Base-by-base conservation (phyloP, 2,113 vertebrate species). In the Sapayoa aenigma region DNA sequence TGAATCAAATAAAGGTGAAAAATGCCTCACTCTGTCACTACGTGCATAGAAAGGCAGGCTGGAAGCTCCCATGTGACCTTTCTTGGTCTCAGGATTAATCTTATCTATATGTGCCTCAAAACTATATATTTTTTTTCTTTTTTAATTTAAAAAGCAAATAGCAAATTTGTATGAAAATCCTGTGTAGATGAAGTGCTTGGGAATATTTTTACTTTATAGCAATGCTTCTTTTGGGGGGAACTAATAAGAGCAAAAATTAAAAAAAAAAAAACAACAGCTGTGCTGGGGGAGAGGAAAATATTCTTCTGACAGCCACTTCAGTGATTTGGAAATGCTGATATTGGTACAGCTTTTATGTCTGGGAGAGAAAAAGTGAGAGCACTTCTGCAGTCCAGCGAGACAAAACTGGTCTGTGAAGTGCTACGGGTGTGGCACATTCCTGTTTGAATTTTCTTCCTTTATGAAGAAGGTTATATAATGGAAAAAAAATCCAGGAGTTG, bases 381-480 rank as follows among this genome's bases (percentile, higher is more conserved):
- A n/a, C 39, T 93, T 85, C n/a, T n/a, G n/a, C n/a, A n/a, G n/a
- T n/a, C n/a, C n/a, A n/a, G n/a, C n/a, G n/a, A n/a, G n/a, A n/a
- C n/a, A n/a, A n/a, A n/a, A n/a, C 23, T 46, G 80, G 49, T 42
- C 37, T 75, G 41, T 24, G 47, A 47, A 37, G 53, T 80, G n/a
- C 56, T 68, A 10, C 11, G 12, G 41, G 28, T 42, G 28, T 21
- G 39, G 8, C 68, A 59, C 14, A 12, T 63, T 93, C 63, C 81
- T 75, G 2, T 69, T 78, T 72, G 27, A 84, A 31, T 85, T 96
- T 94, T 78, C 84, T 89, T 95, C 95, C 50, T 81, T 52, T 79
- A 5, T 69, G 44, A 76, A 35, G 42, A 60, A 53, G 12, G 6
- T 50, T 56, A 23, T 37, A 21, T n/a, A 65, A 69, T 14, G 44